These are phyloP conservation scores for Zele albiditarsus DNA, from an alignment of 2,888 invertebrate genomes.

Conservation along the genomic window DNA sequence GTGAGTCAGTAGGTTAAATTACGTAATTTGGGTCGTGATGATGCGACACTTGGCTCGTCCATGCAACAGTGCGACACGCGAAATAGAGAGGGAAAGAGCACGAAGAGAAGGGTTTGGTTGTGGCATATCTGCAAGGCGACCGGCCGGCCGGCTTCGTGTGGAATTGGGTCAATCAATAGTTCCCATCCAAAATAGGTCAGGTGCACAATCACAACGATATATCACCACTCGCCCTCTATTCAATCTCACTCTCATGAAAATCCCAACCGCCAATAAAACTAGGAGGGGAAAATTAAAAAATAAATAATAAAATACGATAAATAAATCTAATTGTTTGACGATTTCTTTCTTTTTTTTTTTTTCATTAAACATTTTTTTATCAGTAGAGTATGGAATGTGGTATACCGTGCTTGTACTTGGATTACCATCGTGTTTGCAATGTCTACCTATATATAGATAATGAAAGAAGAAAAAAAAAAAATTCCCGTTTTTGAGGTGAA, in stretches of 20 bases:
- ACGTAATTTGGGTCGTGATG: slow-evolving; percentile 59
- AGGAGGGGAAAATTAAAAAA: neutral
- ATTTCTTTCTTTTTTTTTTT: no score
- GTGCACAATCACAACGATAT: slow-evolving; percentile 60
- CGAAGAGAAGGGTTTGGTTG: neutral
- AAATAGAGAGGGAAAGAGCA: neutral
- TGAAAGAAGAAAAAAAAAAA: neutral
- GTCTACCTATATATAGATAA: neutral
- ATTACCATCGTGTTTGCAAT: neutral
- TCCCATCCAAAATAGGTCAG: slow-evolving; percentile 67
- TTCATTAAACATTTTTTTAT: no score
- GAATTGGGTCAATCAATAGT: slow-evolving; percentile 72
- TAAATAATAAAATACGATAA: neutral
- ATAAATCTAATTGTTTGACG: neutral
- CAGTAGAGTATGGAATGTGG: neutral
- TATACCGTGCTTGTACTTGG: neutral
- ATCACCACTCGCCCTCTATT: neutral
- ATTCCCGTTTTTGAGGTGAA: neutral
- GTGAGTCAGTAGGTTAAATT: slow-evolving; percentile 66
- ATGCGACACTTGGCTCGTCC: slow-evolving; percentile 33
- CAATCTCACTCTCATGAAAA: neutral
- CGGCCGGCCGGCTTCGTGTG: slow-evolving; percentile 56
- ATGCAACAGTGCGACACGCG: slow-evolving; percentile 20
- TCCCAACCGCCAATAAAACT: neutral
- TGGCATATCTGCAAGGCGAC: slow-evolving; percentile 28